Evolutionary conservation across 2,888 invertebrate genomes (phyloP), one percentile per base, ranked within the genome.

Genomic region (Nasonovia ribisnigri): DNA sequence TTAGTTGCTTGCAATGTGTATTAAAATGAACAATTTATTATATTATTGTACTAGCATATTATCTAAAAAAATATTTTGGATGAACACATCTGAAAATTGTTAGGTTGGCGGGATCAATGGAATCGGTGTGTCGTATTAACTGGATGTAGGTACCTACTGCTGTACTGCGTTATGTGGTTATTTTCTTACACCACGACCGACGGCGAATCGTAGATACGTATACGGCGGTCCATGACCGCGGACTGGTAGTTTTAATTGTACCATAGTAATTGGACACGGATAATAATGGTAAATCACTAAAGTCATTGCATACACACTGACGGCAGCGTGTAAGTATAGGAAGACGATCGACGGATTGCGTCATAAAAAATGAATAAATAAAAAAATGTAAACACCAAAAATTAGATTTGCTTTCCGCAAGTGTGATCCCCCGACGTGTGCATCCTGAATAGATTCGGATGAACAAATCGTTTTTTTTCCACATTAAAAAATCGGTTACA

Each of bases 331-430:
- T 84, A 43, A 84, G 84, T 51, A 51, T 54, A 90, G 48, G 84
- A 51, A 67, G 48, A 67, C 36, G n/a, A 36, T 51, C 26, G 48
- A 88, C 51, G 51, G 51, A 51, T 91, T 29, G 60, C 60, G 90
- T 51, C n/a, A 77, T 77, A 77, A 77, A 36, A 36, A 84, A 10
- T 11, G 48, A 67, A 87, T 11, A 60, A 67, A 87, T 20, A 92
- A 91, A 86, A 86, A 90, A 67, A 60, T 24, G 67, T 51, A 92
- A 92, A 92, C 87, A 77, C 54, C 84, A 42, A 54, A 67, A 88
- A 92, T 92, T 88, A 88, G 92, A 88, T 92, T 88, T 92, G 92
- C 92, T 92, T 92, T 92, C 87, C 92, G 92, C 92, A 88, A 88
- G 88, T 51, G 67, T 92, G 92, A 92, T 87, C 90, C 43, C 43